phyloP scores from a whole-genome alignment of 2,888 invertebrate genomes.

The Polydrusus pterygomalis region DNA sequence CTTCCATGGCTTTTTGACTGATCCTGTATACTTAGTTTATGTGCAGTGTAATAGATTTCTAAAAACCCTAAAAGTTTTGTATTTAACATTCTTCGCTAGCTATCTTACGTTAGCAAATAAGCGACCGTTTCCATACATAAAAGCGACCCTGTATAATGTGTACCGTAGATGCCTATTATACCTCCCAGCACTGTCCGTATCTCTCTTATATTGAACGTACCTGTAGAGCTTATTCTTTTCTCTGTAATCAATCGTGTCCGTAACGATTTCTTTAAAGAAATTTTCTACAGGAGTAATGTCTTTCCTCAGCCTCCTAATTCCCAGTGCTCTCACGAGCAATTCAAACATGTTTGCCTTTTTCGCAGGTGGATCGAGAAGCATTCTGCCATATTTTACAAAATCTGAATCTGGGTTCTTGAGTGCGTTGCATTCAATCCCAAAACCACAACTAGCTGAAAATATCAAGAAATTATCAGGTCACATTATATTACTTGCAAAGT shows the following conservation, averaged over 20 bases:
- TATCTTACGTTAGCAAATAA: too few relatives aligned
- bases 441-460: constrained; percentile 68
- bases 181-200: too few relatives aligned
- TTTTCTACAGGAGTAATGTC: constrained; percentile 50
- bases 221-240: constrained; percentile 69
- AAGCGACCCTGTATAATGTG: too few relatives aligned
- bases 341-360: not conserved
- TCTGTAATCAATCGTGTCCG: constrained; percentile 71
- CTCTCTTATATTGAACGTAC: too few relatives aligned
- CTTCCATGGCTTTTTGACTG: too few relatives aligned
- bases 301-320: not conserved
- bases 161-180: too few relatives aligned
- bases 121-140: too few relatives aligned
- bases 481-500: too few relatives aligned
- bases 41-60: too few relatives aligned
- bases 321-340: not conserved
- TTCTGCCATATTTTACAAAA: constrained; percentile 66
- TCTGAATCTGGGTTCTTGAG: constrained; percentile 72
- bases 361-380: constrained; percentile 36
- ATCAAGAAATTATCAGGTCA: not conserved
- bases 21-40: too few relatives aligned
- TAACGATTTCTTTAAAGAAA: constrained; percentile 72
- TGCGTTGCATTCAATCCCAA: constrained; percentile 76
- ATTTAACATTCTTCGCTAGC: too few relatives aligned
- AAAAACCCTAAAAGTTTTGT: too few relatives aligned